These are phyloP conservation scores for Xanthostigma xanthostigma DNA, from an alignment of 2,888 invertebrate species.

Conservation along the genomic window DNA sequence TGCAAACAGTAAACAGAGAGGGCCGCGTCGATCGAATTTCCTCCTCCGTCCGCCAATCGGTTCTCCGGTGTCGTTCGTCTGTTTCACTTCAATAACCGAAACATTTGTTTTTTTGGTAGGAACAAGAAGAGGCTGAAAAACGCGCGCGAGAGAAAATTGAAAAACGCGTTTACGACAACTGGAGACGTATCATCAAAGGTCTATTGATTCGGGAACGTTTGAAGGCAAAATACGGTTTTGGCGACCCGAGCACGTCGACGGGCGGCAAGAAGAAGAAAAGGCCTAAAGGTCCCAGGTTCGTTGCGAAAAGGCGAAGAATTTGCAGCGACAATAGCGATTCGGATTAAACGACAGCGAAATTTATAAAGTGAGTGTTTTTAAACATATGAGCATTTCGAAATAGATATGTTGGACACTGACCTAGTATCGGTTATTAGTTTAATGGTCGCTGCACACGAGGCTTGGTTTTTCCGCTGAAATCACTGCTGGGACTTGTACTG, in stretches of 20 bases:
- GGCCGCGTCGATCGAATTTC: too few relatives aligned
- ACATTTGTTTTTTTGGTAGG: conserved; percentile 34
- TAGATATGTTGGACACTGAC: too few relatives aligned
- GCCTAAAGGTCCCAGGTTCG: conserved; percentile 29
- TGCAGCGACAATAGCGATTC: conserved; percentile 10
- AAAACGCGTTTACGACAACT: conserved; percentile 73
- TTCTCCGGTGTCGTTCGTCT: too few relatives aligned
- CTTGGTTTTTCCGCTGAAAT: too few relatives aligned
- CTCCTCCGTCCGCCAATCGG: too few relatives aligned
- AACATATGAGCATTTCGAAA: too few relatives aligned
- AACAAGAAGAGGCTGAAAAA: conserved; percentile 58
- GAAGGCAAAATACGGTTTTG: conserved; percentile 60
- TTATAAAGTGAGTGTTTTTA: too few relatives aligned
- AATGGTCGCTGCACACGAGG: too few relatives aligned
- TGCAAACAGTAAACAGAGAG: too few relatives aligned
- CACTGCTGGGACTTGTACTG: too few relatives aligned
- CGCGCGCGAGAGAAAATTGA: conserved; percentile 63
- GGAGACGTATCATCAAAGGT: conserved; percentile 74
- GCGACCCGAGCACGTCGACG: conserved; percentile 26
- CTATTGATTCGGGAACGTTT: conserved; percentile 61
- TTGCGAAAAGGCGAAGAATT: conserved; percentile 27
- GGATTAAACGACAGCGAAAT: not conserved
- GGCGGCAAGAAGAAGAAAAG: conserved; percentile 23
- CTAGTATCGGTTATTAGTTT: too few relatives aligned
- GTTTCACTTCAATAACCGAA: too few relatives aligned